Conservation (phyloP, 2,888 invertebrate species). For the Nomada fabriciana region DNA sequence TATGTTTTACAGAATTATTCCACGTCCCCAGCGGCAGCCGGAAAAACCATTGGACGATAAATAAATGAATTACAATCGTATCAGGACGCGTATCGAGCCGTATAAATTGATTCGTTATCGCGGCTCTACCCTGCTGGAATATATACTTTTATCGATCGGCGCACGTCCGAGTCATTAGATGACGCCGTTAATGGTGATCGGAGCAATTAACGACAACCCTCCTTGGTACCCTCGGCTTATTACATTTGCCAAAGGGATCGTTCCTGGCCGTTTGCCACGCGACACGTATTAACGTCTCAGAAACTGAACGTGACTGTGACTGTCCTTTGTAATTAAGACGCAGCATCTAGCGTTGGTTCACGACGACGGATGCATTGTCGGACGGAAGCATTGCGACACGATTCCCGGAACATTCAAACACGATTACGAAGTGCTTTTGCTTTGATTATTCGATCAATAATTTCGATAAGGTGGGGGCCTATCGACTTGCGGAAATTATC, state of each 20-base stretch:
- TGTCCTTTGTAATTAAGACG: slow-evolving; percentile 59
- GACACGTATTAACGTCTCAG: slow-evolving; percentile 36
- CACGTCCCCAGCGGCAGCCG: slow-evolving; percentile 20
- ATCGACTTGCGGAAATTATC: slow-evolving; percentile 13
- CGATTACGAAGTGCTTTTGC: slow-evolving; percentile 11
- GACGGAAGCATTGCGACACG: slow-evolving; percentile 1
- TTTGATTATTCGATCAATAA: slow-evolving; percentile 32
- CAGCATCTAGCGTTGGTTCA: slow-evolving; percentile 25
- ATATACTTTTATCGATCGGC: slow-evolving; percentile 39
- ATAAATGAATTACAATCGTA: slow-evolving; percentile 60
- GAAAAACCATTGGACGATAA: slow-evolving; percentile 44
- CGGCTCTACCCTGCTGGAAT: slow-evolving; percentile 18
- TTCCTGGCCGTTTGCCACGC: slow-evolving; percentile 12
- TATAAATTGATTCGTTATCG: slow-evolving; percentile 56
- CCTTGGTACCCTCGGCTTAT: slow-evolving; percentile 3
- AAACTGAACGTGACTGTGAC: slow-evolving; percentile 50
- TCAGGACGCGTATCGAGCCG: slow-evolving; percentile 30
- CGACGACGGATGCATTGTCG: background rate
- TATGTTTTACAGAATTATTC: slow-evolving; percentile 53
- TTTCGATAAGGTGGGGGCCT: slow-evolving; percentile 3
- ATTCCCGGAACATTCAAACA: background rate
- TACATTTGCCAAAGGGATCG: slow-evolving; percentile 32
- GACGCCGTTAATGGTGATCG: slow-evolving; percentile 27
- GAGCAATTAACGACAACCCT: slow-evolving; percentile 14
- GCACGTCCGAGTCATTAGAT: slow-evolving; percentile 15